Percentiles rank a stretch among this genome's conserved stretches.
phyloP scores from a whole-genome alignment of 2,113 vertebrate genomes.

The Galbula dea region DNA sequence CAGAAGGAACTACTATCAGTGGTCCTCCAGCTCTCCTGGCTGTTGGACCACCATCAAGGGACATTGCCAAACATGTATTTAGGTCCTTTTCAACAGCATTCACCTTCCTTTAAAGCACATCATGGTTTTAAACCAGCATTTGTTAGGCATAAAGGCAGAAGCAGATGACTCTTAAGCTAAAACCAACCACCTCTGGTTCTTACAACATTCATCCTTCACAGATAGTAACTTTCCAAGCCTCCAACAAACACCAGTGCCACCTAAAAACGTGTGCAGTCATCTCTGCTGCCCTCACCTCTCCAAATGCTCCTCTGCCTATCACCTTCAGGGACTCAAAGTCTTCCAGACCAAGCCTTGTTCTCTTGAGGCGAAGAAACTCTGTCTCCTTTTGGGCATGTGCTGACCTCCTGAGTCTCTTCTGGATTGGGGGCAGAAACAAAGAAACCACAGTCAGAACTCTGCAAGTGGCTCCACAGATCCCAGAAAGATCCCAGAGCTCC shows the following conservation, averaged over 20 bases:
- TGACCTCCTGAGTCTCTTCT: slow-evolving; percentile 81
- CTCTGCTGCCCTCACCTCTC: slow-evolving; percentile 74
- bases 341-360: slow-evolving; percentile 82
- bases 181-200: background rate
- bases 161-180: background rate
- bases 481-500: background rate
- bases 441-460: background rate
- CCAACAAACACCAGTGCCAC: background rate
- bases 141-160: background rate
- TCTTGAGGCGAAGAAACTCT: slow-evolving; percentile 83
- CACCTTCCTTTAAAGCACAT: background rate
- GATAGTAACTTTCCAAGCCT: background rate
- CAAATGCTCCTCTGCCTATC: slow-evolving; percentile 85
- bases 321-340: slow-evolving; percentile 88
- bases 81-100: background rate
- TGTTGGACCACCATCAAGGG: background rate
- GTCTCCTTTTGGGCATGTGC: slow-evolving; percentile 85
- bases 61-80: background rate
- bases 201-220: background rate
- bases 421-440: background rate
- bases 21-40: background rate
- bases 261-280: rapidly evolving
- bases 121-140: background rate
- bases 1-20: background rate
- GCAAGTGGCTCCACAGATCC: background rate